These are phyloP conservation scores for Popillia japonica DNA, from an alignment of 1,140 invertebrate genomes.

Conservation along the genomic window DNA sequence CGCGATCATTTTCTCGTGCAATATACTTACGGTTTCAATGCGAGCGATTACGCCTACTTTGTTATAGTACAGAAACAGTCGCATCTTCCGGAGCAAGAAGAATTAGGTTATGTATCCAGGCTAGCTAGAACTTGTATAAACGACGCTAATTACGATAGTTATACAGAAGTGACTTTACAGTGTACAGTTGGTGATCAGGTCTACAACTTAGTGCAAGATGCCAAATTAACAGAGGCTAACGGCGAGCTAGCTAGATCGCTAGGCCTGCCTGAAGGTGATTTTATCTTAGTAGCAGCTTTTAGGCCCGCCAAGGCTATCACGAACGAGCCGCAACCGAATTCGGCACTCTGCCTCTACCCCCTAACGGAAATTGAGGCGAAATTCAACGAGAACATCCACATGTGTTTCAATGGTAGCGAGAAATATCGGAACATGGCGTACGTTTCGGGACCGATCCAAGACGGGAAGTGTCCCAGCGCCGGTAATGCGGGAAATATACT, in stretches of 20 bases:
- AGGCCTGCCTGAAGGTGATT: conserved; percentile 78
- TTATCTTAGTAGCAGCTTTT: conserved; percentile 84
- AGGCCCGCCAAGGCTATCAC: conserved; percentile 84
- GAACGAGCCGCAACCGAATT: conserved; percentile 77
- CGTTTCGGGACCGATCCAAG: conserved; percentile 88
- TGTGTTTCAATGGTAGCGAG: conserved; percentile 95
- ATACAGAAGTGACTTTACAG: conserved; percentile 92
- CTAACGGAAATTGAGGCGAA: conserved; percentile 88
- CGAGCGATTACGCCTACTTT: conserved; percentile 94
- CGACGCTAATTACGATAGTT: conserved; percentile 93
- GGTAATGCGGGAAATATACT: conserved; percentile 89
- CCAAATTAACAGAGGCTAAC: conserved; percentile 83
- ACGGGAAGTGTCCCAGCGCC: conserved; percentile 86
- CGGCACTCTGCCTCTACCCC: conserved; percentile 87
- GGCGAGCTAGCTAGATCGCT: conserved; percentile 81
- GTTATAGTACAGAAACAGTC: conserved; percentile 93
- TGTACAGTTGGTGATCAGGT: conserved; percentile 72
- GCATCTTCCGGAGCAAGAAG: conserved; percentile 85
- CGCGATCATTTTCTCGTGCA: conserved; percentile 93
- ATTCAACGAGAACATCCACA: conserved; percentile 96
- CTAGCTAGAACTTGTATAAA: conserved; percentile 91
- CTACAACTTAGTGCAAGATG: conserved; percentile 93
- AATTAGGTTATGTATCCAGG: conserved; percentile 88
- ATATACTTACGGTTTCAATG: conserved; percentile 96
- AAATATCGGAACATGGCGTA: conserved; percentile 92